Base-by-base conservation (phyloP, 1,140 invertebrate genomes). In the Aporrectodea caliginosa region DNA sequence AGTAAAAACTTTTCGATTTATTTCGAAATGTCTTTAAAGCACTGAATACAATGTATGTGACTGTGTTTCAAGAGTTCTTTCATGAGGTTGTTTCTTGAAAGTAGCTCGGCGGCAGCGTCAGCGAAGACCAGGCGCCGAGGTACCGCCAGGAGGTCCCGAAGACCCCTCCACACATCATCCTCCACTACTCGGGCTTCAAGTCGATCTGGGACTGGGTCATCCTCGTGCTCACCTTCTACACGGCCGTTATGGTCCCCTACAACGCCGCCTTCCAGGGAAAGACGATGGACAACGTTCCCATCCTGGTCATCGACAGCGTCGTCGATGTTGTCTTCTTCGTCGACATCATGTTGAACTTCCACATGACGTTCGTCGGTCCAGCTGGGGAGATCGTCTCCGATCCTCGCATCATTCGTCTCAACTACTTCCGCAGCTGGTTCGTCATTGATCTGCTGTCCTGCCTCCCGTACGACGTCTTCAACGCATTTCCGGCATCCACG, bases 281-380 rank as follows among this genome's bases (percentile, higher is more conserved):
- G 90, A 98, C 96, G 78, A 97, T 96, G 89, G 98, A 99, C 90
- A 97, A 98, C 89, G 95, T 99, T 73, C 95, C 94, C 80, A 91
- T 99, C 73, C 91, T 98, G 80, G 95, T 98, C 83, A 95, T 88
- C 32, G 87, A 89, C 82, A 98, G 96, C 81, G 98, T 99, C 85
- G 98, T 99, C 82, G 98, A 99, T 90, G 97, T 99, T 78, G 97
- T 99, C 85, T 99, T 99, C 91, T 99, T 99, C 91, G 98, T 99
- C 88, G 98, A 99, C 90, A 99, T 99, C 89, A 95, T 99, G 85
- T 93, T 99, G 86, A 99, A 99, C 91, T 99, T 99, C 90, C 98
- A 99, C 90, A 99, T 98, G 79, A 99, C 98, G 78, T 99, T 99
- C 90, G 98, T 99, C 82, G 97, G 98, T 35, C 94, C 97, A 22